Evolutionary conservation across 2,888 invertebrate genomes (phyloP).

Genomic region (Nematopogon swammerdamellus): DNA sequence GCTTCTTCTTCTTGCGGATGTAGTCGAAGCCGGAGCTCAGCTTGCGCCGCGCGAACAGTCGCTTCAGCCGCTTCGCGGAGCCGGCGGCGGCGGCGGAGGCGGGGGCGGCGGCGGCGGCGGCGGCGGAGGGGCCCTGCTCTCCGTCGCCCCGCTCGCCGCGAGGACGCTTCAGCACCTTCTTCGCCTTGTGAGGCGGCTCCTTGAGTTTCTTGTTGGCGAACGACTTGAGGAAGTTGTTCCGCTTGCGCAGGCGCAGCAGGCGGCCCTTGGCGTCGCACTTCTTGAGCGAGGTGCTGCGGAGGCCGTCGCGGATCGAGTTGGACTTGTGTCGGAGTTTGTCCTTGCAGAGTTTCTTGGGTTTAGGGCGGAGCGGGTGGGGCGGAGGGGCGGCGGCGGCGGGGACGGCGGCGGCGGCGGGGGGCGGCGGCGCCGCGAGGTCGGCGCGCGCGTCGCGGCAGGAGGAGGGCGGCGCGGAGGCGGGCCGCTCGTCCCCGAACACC

Average conservation of each 20-base stretch:
- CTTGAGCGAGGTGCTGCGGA: slow-evolving; percentile 45
- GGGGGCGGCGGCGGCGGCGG: neutral
- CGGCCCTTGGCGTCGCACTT: slow-evolving; percentile 44
- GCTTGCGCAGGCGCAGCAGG: slow-evolving; percentile 41
- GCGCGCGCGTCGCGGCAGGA: slow-evolving; percentile 42
- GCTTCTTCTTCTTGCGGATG: slow-evolving; percentile 84
- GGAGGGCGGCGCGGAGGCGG: slow-evolving; percentile 77
- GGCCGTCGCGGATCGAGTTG: slow-evolving; percentile 44
- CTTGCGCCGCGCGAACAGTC: slow-evolving; percentile 68
- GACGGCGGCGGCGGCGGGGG: slow-evolving; percentile 56
- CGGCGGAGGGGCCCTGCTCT: slow-evolving; percentile 17
- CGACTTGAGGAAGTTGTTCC: slow-evolving; percentile 44
- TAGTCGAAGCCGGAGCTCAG: slow-evolving; percentile 86
- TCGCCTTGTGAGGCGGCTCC: slow-evolving; percentile 15
- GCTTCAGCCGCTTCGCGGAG: slow-evolving; percentile 56
- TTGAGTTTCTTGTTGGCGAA: slow-evolving; percentile 41
- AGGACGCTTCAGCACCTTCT: slow-evolving; percentile 4
- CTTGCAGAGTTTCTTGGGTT: slow-evolving; percentile 39
- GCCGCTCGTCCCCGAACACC: slow-evolving; percentile 74
- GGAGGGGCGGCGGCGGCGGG: slow-evolving; percentile 78
- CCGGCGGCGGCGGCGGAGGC: slow-evolving; percentile 14
- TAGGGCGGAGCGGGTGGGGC: slow-evolving; percentile 49
- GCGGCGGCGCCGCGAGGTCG: slow-evolving; percentile 66
- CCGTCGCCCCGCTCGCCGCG: slow-evolving; percentile 19
- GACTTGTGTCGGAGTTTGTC: slow-evolving; percentile 37